Base-by-base conservation (phyloP, 2,113 vertebrate genomes). In the Pimephales promelas region DNA sequence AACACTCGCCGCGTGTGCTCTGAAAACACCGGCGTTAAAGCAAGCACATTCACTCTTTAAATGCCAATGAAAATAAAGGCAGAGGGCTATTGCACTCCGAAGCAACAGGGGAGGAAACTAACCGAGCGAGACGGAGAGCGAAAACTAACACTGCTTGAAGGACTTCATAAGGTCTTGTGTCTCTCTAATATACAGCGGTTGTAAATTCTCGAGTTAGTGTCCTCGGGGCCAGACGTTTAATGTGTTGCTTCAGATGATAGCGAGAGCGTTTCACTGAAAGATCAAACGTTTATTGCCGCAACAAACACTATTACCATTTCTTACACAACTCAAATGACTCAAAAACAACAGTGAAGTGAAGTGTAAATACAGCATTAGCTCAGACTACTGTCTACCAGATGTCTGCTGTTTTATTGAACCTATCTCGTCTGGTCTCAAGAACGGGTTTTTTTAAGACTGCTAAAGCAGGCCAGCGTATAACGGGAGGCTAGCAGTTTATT, bases 161-260 rank as follows among this genome's bases (percentile, higher is more conserved):
- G 92, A 93, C 92, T 93, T 91, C 87, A 86, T 87, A 91, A 92
- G 92, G 90, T 92, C 94, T 91, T 90, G 92, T 89, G 91, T 90
- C 86, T 87, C 89, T 91, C 91, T 90, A 90, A 92, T 94, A 94
- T 92, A 93, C 89, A 88, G 88, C 13, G n/a, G 88, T 84, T 88
- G 89, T 94, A 94, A 94, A 94, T 94, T 91, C 88, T 89, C 87
- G 87, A 89, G 90, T 93, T 94, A 92, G 93, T 90, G 91, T 92
- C 87, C 88, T 90, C 87, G 85, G 88, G 93, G 90, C 89, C 89
- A 70, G 82, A 89, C 87, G 89, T 90, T 94, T 93, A 93, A 94
- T 88, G 75, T 72, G 78, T 80, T 79, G 90, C 88, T 89, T 91
- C 89, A 90, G 66, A 90, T 90, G 91, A 92, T 89, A 89, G 87